Conservation (phyloP, 1,140 invertebrate genomes). For the Leptoteleia sp. region DNA sequence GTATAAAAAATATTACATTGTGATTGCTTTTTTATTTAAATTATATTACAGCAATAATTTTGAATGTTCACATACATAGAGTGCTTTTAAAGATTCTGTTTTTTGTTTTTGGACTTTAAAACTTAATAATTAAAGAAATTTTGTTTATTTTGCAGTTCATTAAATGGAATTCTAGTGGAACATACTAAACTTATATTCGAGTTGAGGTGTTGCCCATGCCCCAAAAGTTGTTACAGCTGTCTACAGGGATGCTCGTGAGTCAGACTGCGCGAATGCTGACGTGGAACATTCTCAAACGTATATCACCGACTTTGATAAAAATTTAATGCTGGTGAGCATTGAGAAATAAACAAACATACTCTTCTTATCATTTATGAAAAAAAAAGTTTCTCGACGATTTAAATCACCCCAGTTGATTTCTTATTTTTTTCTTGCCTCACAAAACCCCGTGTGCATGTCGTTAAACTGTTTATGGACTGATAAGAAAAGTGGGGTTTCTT, state of each 20-base stretch:
- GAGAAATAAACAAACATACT: slow-evolving; percentile 13
- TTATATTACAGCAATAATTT: too few species aligned
- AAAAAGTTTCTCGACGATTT: slow-evolving; percentile 5
- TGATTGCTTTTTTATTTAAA: too few species aligned
- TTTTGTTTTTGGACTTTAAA: too few species aligned
- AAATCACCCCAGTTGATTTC: not conserved
- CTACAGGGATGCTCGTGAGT: slow-evolving; percentile 17
- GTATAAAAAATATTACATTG: too few species aligned
- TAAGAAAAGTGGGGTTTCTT: slow-evolving; percentile 24
- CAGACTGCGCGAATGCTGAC: slow-evolving; percentile 19
- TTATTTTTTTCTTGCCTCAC: not conserved
- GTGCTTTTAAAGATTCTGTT: too few species aligned
- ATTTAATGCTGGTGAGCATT: slow-evolving; percentile 3
- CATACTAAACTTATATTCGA: slow-evolving; percentile 29
- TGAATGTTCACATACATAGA: too few species aligned
- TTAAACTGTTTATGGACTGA: slow-evolving; percentile 22
- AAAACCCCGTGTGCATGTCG: slow-evolving; percentile 17
- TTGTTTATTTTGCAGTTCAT: slow-evolving; percentile 14
- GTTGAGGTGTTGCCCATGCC: slow-evolving; percentile 16
- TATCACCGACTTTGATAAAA: slow-evolving; percentile 12
- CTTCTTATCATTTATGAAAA: slow-evolving; percentile 10
- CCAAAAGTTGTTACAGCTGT: slow-evolving; percentile 45
- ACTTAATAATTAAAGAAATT: slow-evolving; percentile 11
- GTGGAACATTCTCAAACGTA: slow-evolving; percentile 19
- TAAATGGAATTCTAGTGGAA: slow-evolving; percentile 15